Conservation (phyloP, 2,888 invertebrate species). For the Leucania comma region DNA sequence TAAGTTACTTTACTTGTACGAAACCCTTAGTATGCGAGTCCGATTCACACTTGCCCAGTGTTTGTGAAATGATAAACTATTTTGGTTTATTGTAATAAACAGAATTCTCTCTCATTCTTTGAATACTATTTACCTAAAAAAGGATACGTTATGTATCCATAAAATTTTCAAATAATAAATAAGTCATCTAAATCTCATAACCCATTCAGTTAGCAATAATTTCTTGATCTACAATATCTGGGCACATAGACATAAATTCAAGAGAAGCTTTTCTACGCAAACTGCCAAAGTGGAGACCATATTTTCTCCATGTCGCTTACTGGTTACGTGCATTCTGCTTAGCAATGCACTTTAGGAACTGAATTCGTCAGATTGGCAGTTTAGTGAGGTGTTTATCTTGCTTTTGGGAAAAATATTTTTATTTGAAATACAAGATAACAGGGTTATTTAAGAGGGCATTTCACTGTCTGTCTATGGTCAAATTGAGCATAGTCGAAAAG, state of each 20-base stretch:
- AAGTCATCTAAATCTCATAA: not conserved
- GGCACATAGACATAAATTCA: constrained; percentile 39
- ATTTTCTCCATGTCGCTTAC: constrained; percentile 49
- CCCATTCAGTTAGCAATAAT: constrained; percentile 23
- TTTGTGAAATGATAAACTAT: too few species aligned
- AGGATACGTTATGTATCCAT: too few species aligned
- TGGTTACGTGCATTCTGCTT: constrained; percentile 50
- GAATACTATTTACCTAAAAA: too few species aligned
- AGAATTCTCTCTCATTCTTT: too few species aligned
- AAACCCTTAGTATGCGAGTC: too few species aligned
- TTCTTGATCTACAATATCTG: constrained; percentile 32
- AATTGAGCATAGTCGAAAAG: too few species aligned
- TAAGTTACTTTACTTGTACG: too few species aligned
- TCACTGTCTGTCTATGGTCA: too few species aligned
- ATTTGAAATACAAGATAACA: not conserved
- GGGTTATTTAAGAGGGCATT: too few species aligned
- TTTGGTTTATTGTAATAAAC: too few species aligned
- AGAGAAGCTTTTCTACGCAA: constrained; percentile 40
- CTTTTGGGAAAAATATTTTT: not conserved
- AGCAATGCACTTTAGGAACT: constrained; percentile 52
- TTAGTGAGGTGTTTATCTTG: constrained; percentile 46
- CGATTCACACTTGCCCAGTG: too few species aligned
- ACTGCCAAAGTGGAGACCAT: constrained; percentile 45
- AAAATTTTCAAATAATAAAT: too few species aligned
- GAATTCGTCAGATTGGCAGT: constrained; percentile 44